Base-by-base conservation (phyloP, 2,888 invertebrate genomes). In the Eremobia ochroleuca region DNA sequence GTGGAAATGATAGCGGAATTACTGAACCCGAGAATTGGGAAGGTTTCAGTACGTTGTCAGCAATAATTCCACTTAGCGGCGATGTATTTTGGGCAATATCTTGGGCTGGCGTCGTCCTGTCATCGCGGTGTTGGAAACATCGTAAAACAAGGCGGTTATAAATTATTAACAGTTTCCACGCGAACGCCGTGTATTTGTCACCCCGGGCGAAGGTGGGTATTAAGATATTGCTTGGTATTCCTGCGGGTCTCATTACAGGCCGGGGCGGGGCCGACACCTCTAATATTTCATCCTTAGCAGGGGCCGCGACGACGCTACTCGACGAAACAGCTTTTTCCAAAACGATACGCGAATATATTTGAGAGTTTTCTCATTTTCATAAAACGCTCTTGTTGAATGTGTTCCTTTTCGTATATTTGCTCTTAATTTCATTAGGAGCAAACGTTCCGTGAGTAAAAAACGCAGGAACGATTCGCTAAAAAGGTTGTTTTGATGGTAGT, bases 201-300 rank as follows among this genome's bases (percentile, higher is more conserved):
- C 94, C 93, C 91, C 91, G 91, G 93, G 93, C 93, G 93, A 92
- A 91, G 94, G 93, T 92, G 91, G 93, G 94, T 96, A 96, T 96
- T 96, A 97, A 95, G 96, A 96, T 96, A 96, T 96, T 96, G 95
- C 96, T 94, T 92, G 93, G 93, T 95, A 95, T 94, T 95, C 97
- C 96, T 93, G 88, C 87, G 96, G 95, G 96, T 90, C 96, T 97
- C 96, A 95, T 96, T 96, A 96, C 92, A 88, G 90, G 91, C 91
- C 88, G 92, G 93, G 92, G 93, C 90, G 93, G 91, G 92, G 92
- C 92, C 92, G 93, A 94, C 94, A 93, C 94, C 92, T 93, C 92
- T 92, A 94, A 96, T 96, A 95, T 96, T 95, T 96, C 93, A 96
- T 94, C 92, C 92, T 94, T 94, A 94, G 91, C 91, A 88, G 89